Evolutionary conservation across 2,888 invertebrate genomes (phyloP).

Genomic region (Drosophila demipolita): DNA sequence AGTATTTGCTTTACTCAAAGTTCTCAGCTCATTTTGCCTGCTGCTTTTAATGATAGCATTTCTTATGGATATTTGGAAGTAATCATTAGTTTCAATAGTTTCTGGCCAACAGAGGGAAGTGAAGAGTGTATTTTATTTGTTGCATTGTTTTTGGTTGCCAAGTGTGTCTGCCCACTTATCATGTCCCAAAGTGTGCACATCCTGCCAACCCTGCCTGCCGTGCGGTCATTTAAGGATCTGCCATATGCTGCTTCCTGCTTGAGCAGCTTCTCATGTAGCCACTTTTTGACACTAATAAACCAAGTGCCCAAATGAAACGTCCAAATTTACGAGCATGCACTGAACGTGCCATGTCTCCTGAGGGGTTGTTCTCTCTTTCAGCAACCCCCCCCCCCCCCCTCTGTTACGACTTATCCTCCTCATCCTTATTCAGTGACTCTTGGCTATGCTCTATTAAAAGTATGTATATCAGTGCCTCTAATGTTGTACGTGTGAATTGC

Average conservation of each 20-base stretch:
- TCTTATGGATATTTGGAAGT: background rate
- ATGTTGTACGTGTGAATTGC: conserved; percentile 73
- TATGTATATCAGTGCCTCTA: conserved; percentile 73
- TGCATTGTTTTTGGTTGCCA: conserved; percentile 4
- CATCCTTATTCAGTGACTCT: background rate
- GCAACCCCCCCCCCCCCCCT: background rate
- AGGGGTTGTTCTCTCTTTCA: conserved; percentile 21
- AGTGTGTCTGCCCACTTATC: conserved; percentile 26
- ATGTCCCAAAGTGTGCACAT: conserved; percentile 34
- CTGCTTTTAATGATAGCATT: conserved; percentile 2
- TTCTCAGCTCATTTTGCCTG: background rate
- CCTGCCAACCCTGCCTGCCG: conserved; percentile 14
- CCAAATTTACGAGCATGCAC: conserved; percentile 46
- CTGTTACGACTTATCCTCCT: background rate
- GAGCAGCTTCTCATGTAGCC: conserved; percentile 10
- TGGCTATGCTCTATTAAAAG: conserved; percentile 52
- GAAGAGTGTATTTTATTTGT: background rate
- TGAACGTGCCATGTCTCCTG: conserved; percentile 40
- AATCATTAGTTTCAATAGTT: background rate
- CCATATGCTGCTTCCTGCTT: conserved; percentile 35
- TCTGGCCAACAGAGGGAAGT: background rate
- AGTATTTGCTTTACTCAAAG: background rate
- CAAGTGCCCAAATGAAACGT: conserved; percentile 42
- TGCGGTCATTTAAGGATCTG: conserved; percentile 45
- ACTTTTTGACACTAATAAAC: conserved; percentile 49